Evolutionary conservation across 1,140 invertebrate genomes (phyloP), one percentile per base, ranked within the genome.

Genomic region (Anoplolepis gracilipes): DNA sequence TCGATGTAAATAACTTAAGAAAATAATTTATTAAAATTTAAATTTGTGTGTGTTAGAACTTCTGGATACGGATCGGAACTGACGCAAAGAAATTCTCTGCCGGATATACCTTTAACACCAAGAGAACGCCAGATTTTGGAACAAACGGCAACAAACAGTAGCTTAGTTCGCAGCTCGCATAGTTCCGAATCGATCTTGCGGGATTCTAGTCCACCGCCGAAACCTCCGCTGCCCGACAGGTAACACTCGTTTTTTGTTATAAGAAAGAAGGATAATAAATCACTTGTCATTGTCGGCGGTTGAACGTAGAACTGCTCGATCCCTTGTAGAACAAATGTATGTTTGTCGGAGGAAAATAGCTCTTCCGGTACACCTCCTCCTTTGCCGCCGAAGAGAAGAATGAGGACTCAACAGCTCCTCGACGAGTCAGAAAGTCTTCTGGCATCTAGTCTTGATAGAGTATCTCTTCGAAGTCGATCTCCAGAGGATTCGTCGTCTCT

Each of bases 21-120:
- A 49, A 49, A 49, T 49, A 49, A 49, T 49, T 49, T 19, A 49
- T 49, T 49, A 49, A 49, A 49, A 49, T 5, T 49, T 16, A 19
- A 49, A 49, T 4, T 19, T 49, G n/a, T n/a, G n/a, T n/a, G n/a
- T n/a, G 13, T 49, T 90, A 95, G 94, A 88, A 93, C 93, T 64
- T 94, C 94, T 53, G 94, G 94, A 62, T 95, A 94, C 73, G 92
- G 91, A 77, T 93, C 93, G 59, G 94, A 95, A 85, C 46, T 95
- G 33, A 91, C 94, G 36, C 96, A 97, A 92, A 94, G 97, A 90
- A 96, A 96, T 91, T 97, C 97, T 55, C 93, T 97, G 69, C 97
- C 97, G 65, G 98, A 99, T 94, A 98, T 99, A 88, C 97, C 97
- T 6, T 92, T 98, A 85, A 98, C 97, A 87, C 97, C 97, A 28